phyloP scores from a whole-genome alignment of 1,140 invertebrate genomes.

The Caerostris darwini region DNA sequence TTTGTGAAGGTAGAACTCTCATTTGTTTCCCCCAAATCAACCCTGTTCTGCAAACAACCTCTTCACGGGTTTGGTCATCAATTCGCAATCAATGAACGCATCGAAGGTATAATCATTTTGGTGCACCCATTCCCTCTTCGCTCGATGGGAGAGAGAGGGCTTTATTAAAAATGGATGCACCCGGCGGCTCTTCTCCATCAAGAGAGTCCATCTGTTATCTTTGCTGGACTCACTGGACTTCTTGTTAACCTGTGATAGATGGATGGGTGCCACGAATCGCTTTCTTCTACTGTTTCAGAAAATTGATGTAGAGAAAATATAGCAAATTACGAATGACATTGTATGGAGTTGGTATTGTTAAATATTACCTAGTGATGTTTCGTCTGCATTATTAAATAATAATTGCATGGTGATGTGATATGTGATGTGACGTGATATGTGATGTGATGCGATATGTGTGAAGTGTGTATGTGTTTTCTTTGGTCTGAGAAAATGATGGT shows the following conservation, averaged over 20 bases:
- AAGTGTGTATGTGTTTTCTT: no score
- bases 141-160: not conserved
- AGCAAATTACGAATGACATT: no score
- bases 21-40: not conserved
- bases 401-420: no score
- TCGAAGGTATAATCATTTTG: not conserved
- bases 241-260: constrained; percentile 8
- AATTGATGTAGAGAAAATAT: no score
- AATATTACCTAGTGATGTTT: no score
- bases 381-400: no score
- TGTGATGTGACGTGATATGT: no score
- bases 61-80: not conserved
- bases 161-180: constrained; percentile 62
- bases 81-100: not conserved
- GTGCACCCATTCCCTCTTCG: not conserved
- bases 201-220: constrained; percentile 21
- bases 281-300: not conserved
- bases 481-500: no score
- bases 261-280: not conserved
- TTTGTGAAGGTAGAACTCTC: not conserved
- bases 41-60: not conserved
- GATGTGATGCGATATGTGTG: no score
- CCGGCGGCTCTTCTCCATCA: not conserved
- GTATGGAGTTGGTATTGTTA: no score
- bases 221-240: not conserved